phyloP scores from a whole-genome alignment of 2,888 invertebrate species.

The Mythimna pallens region DNA sequence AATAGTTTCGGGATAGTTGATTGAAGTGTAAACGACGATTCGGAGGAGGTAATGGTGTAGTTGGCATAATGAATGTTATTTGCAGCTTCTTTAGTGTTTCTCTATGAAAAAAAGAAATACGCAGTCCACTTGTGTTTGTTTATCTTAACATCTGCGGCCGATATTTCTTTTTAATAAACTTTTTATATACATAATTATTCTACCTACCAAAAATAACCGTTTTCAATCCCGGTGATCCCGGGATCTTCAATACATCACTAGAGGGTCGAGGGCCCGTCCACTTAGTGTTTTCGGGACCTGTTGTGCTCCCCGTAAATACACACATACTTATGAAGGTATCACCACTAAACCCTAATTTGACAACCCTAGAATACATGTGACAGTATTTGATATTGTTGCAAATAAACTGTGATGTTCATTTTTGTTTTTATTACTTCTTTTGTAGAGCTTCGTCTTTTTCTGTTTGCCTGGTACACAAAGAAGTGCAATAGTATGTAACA shows the following conservation, averaged over 20 bases:
- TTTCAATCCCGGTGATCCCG: background rate
- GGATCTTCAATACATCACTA: constrained; percentile 43
- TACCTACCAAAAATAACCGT: background rate
- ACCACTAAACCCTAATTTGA: constrained; percentile 42
- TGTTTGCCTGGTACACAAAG: constrained; percentile 17
- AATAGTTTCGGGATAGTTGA: constrained; percentile 55
- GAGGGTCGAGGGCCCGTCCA: constrained; percentile 56
- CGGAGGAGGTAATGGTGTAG: constrained; percentile 5
- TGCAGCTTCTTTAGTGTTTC: constrained; percentile 2
- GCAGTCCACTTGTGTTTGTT: background rate
- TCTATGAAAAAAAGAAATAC: background rate
- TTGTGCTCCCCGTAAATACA: constrained; percentile 60
- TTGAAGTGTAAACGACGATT: constrained; percentile 50
- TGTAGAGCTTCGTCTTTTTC: background rate
- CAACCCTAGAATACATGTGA: constrained; percentile 14
- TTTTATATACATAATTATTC: no score
- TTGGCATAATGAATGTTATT: constrained; percentile 27
- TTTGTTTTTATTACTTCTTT: background rate
- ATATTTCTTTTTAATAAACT: background rate
- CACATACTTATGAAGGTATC: constrained; percentile 56
- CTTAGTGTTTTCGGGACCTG: constrained; percentile 63
- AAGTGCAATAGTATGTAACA: background rate
- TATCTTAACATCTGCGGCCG: background rate
- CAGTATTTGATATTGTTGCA: background rate
- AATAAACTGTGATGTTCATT: constrained; percentile 2